Evolutionary conservation across 2,113 vertebrate genomes (phyloP).

Genomic region (Labeo rohita): DNA sequence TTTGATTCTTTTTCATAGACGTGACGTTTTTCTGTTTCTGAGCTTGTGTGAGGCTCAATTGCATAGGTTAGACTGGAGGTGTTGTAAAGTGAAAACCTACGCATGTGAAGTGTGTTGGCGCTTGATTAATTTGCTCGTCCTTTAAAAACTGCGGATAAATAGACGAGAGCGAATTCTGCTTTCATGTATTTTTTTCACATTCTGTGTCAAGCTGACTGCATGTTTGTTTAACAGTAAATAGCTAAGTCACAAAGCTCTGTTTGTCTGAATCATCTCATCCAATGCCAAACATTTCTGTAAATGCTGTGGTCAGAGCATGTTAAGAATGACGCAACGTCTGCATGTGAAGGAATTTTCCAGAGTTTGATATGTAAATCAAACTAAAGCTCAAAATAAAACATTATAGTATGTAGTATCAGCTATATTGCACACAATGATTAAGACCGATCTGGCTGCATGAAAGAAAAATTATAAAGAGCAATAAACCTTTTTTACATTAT

Average conservation of each 20-base stretch:
- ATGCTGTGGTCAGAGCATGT: neutral
- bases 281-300: neutral
- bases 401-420: neutral
- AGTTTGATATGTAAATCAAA: neutral
- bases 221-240: constrained; percentile 26
- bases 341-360: neutral
- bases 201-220: neutral
- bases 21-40: neutral
- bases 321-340: neutral
- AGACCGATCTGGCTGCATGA: neutral
- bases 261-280: neutral
- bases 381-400: neutral
- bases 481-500: neutral
- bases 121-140: constrained; percentile 24
- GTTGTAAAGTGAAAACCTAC: constrained; percentile 10
- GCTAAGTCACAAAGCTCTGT: neutral
- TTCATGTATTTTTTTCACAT: neutral
- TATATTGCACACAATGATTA: neutral
- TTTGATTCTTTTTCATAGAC: constrained; percentile 10
- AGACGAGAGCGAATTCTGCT: neutral
- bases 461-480: neutral
- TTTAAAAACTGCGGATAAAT: constrained; percentile 10
- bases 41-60: neutral
- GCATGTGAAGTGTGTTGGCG: constrained; percentile 3
- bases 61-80: neutral